These are phyloP conservation scores for Itoplectis maculator DNA, from an alignment of 2,888 invertebrate species.

Conservation along the genomic window DNA sequence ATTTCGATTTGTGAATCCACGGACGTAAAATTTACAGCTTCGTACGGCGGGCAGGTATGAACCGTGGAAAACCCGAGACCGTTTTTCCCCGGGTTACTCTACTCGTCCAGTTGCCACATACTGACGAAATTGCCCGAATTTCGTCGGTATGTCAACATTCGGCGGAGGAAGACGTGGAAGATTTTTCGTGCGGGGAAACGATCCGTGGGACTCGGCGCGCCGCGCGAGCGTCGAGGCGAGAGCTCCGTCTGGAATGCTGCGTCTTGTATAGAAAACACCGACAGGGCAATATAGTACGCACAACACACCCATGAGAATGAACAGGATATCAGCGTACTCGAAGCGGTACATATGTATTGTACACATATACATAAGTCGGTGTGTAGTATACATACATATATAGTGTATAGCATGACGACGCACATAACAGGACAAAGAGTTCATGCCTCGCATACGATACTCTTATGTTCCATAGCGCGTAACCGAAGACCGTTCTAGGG, in stretches of 20 bases:
- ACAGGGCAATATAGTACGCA: conserved; percentile 21
- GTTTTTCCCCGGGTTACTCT: too few species aligned
- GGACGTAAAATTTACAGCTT: too few species aligned
- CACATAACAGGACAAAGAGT: conserved; percentile 82
- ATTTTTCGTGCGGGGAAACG: not conserved
- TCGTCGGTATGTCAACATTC: not conserved
- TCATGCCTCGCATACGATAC: conserved; percentile 81
- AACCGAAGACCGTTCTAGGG: conserved; percentile 51
- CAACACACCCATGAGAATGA: conserved; percentile 56
- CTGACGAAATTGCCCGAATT: not conserved
- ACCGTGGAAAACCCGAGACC: too few species aligned
- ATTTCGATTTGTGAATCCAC: too few species aligned
- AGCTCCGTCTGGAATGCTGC: conserved; percentile 37
- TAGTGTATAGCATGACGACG: conserved; percentile 76
- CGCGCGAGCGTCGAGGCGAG: conserved; percentile 4
- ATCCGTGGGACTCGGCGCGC: not conserved
- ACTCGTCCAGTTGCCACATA: too few species aligned
- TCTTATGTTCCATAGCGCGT: conserved; percentile 56
- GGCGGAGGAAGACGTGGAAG: conserved; percentile 3
- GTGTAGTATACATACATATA: conserved; percentile 21
- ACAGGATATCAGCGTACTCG: conserved; percentile 18
- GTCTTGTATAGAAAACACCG: conserved; percentile 4
- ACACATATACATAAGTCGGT: conserved; percentile 1
- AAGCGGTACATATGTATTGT: not conserved
- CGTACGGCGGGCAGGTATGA: too few species aligned